A percentile compares a stretch with the other conserved stretches of the same genome.
phyloP scores from a whole-genome alignment of 1,140 invertebrate species.

The Aphelinus certus region DNA sequence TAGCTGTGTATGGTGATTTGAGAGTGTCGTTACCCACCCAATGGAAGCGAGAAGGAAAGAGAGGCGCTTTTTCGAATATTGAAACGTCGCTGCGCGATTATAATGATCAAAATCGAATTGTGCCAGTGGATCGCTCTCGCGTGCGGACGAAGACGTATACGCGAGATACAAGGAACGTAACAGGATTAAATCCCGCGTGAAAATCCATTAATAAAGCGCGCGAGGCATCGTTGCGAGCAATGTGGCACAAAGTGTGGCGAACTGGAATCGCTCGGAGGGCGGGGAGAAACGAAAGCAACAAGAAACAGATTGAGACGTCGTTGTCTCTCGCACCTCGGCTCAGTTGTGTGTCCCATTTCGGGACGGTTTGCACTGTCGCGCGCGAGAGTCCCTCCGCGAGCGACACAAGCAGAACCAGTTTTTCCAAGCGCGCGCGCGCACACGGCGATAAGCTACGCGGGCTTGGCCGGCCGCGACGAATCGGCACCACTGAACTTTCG shows the following conservation, averaged over 20 bases:
- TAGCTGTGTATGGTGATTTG: too few species aligned
- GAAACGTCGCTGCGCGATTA: too few species aligned
- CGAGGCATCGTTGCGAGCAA: too few species aligned
- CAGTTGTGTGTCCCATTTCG: conserved; percentile 9
- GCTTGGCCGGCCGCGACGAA: neutral
- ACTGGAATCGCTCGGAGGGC: neutral
- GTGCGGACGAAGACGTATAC: neutral
- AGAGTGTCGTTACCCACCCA: too few species aligned
- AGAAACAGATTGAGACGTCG: conserved; percentile 8
- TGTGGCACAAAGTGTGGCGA: too few species aligned
- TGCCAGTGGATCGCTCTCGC: neutral
- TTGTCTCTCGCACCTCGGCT: neutral
- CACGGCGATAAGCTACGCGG: neutral
- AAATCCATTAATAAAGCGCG: neutral
- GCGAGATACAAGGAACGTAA: neutral
- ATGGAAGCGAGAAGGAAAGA: too few species aligned
- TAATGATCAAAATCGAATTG: too few species aligned
- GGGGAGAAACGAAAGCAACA: neutral
- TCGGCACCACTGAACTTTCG: conserved; percentile 6
- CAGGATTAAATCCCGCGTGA: neutral
- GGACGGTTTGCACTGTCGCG: neutral
- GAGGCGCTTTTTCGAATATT: too few species aligned
- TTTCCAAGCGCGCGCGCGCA: neutral
- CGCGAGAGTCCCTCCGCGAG: neutral
- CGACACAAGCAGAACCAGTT: conserved; percentile 1